These are phyloP conservation scores for Cephalophus harveyi DNA, from an alignment of 2,113 vertebrate species.

Conservation along the genomic window DNA sequence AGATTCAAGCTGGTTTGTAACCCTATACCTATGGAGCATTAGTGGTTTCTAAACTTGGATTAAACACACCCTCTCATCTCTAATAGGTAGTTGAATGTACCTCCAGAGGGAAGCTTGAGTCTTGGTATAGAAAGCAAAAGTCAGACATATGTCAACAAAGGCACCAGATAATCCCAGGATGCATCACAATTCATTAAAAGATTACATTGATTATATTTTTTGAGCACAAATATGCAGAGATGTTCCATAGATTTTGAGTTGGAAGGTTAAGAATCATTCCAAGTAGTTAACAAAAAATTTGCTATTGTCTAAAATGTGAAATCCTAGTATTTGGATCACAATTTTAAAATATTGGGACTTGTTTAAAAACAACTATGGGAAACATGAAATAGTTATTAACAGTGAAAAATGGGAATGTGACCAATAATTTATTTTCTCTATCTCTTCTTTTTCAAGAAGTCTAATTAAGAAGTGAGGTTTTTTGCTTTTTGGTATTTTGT, in stretches of 20 bases:
- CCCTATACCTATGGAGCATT: conserved; percentile 44
- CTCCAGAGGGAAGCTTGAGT: conserved; percentile 11
- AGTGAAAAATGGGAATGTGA: background rate
- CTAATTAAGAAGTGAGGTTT: background rate
- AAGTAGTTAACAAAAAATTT: background rate
- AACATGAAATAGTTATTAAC: background rate
- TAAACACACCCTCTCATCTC: conserved; percentile 31
- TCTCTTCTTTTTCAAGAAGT: background rate
- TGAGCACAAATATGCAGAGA: background rate
- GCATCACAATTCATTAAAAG: conserved; percentile 19
- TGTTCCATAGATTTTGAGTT: background rate
- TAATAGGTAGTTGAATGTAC: conserved; percentile 34
- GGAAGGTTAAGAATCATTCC: background rate
- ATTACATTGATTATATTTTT: background rate
- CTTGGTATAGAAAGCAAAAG: conserved; percentile 29
- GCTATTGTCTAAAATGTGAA: conserved; percentile 3
- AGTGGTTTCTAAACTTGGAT: conserved; percentile 56
- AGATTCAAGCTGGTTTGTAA: conserved; percentile 68
- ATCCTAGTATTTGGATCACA: background rate
- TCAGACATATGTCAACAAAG: conserved; percentile 8
- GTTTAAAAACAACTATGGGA: background rate
- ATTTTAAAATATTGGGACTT: background rate
- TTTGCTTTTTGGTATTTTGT: background rate
- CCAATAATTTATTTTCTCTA: background rate
- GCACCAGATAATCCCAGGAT: background rate